phyloP scores from a whole-genome alignment of 2,888 invertebrate genomes.

The Latrodectus elegans region DNA sequence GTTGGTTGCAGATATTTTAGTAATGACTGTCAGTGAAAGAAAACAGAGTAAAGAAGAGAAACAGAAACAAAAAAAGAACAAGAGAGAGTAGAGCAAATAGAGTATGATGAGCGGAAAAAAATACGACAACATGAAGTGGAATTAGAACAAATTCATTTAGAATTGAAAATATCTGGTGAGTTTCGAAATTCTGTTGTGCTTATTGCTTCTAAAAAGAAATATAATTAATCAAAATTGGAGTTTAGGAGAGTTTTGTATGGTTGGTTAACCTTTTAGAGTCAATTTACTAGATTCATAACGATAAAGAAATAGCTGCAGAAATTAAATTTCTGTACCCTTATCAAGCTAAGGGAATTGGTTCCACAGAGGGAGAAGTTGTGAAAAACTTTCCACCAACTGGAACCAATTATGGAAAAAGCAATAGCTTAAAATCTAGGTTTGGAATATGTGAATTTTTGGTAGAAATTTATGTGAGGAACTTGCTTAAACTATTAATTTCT shows the following conservation, averaged over 20 bases:
- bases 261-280: conserved; percentile 27
- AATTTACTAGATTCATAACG: conserved; percentile 60
- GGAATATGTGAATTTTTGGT: conserved; percentile 2
- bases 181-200: background rate
- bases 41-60: background rate
- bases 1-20: background rate
- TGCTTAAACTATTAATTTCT: background rate
- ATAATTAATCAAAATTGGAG: background rate
- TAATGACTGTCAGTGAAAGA: background rate
- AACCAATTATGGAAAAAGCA: background rate
- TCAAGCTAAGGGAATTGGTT: background rate
- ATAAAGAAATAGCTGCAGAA: background rate
- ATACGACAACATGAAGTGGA: background rate
- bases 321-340: conserved; percentile 3
- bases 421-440: conserved; percentile 5
- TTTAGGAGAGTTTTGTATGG: conserved; percentile 22
- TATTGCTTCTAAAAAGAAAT: background rate
- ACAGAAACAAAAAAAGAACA: background rate
- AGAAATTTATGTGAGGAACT: background rate
- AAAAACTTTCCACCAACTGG: background rate
- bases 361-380: background rate
- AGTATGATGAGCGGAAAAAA: background rate
- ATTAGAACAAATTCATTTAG: background rate
- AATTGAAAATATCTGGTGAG: background rate
- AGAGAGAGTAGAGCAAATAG: no score